Conservation (phyloP, 2,113 vertebrate genomes). For the Coryphaenoides rupestris region DNA sequence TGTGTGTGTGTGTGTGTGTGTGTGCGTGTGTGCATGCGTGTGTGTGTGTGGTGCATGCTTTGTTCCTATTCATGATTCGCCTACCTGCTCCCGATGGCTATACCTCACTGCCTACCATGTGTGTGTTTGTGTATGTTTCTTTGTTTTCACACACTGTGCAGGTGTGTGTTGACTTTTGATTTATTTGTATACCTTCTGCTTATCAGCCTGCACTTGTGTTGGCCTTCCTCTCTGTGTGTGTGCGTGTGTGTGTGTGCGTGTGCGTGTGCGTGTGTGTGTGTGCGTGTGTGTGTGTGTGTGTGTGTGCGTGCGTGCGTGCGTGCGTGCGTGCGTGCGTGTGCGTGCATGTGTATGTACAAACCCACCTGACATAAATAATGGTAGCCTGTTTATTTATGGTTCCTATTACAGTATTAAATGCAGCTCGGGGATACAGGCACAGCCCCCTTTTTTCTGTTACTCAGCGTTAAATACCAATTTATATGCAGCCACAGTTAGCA, state of each 20-base stretch:
- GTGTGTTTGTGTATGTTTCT: no score
- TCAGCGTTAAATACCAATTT: slow-evolving; percentile 48
- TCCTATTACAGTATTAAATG: slow-evolving; percentile 41
- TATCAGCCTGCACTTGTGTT: neutral
- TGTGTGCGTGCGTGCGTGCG: neutral
- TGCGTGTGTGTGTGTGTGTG: neutral
- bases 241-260: no score
- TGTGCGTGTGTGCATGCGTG: no score
- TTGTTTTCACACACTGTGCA: no score
- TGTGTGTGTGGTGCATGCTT: no score
- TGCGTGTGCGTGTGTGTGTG: no score
- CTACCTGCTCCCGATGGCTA: no score
- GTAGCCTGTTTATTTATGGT: slow-evolving; percentile 44
- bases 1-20: no score
- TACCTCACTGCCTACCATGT: no score
- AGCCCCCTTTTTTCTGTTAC: slow-evolving; percentile 23
- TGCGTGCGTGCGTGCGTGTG: neutral
- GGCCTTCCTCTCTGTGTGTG: neutral
- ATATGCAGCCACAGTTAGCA: slow-evolving; percentile 42
- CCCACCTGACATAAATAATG: slow-evolving; percentile 34
- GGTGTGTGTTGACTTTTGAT: no score
- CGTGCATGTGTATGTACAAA: neutral
- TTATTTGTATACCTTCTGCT: no score
- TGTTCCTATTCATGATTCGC: no score
- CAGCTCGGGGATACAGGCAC: neutral